phyloP scores from a whole-genome alignment of 64 coral and sea anemone genomes.

The Stylophora pistillata region DNA sequence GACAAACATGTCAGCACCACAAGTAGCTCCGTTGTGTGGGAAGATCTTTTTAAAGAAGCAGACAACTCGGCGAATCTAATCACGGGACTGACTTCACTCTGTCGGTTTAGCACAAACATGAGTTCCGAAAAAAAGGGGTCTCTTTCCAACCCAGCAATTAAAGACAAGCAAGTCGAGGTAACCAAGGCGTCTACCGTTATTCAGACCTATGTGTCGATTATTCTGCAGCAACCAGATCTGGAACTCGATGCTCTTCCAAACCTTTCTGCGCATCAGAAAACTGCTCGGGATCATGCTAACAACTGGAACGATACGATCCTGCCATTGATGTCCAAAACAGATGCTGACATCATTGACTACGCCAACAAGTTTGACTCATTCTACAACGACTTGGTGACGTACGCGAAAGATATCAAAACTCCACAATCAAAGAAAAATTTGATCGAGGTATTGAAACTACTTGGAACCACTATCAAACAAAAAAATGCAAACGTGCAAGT shows the following conservation, averaged over 20 bases:
- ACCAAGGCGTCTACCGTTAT: slow-evolving; percentile 56
- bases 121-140: slow-evolving; percentile 58
- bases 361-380: slow-evolving; percentile 60
- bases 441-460: slow-evolving; percentile 52
- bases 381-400: slow-evolving; percentile 53
- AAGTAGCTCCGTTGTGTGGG: too few species aligned
- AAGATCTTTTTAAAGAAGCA: too few species aligned
- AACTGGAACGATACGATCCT: slow-evolving; percentile 57
- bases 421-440: slow-evolving; percentile 52
- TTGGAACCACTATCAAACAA: slow-evolving; percentile 27
- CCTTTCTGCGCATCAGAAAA: slow-evolving; percentile 59
- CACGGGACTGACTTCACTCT: slow-evolving; percentile 5
- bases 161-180: slow-evolving; percentile 30
- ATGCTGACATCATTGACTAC: slow-evolving; percentile 55
- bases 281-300: slow-evolving; percentile 50
- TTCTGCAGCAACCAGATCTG: slow-evolving; percentile 63
- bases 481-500: slow-evolving; percentile 47
- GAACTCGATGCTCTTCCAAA: slow-evolving; percentile 51
- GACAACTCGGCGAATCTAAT: too few species aligned
- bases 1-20: too few species aligned
- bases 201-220: slow-evolving; percentile 58
- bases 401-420: slow-evolving; percentile 51
- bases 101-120: slow-evolving; percentile 35
- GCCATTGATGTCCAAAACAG: slow-evolving; percentile 64
- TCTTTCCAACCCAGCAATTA: slow-evolving; percentile 45